Evolutionary conservation across 2,797 vertebrate species (phyloP), one percentile per base, ranked within the genome.

Genomic region (Falco novaeseelandiae): DNA sequence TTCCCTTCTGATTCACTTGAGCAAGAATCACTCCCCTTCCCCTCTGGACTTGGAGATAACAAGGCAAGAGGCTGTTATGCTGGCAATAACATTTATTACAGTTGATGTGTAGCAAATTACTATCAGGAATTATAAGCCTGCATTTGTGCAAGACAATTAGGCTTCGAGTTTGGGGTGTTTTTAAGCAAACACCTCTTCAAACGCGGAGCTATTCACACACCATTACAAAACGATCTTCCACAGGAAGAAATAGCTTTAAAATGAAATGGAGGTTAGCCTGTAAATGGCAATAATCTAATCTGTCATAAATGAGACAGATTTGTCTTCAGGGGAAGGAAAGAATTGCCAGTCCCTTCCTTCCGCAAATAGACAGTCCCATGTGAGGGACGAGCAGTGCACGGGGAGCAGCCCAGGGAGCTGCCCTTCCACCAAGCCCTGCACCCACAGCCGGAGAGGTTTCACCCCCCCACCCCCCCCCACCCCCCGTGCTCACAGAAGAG

Each of bases 201-300:
- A 44, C 1, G 2, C 14, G 0, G 69, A 94, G 81, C 82, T 42
- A 4, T 62, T 65, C 59, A 26, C 8, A 69, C 90, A 66, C 42
- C 65, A 8, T 2, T 34, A 85, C 87, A 63, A 80, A 70, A 66
- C 9, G 3, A 79, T 89, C 80, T 88, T 42, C 55, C 49, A 27
- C 73, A 7, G 1, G 27, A n/a, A 91, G 58, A 89, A 90, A 57
- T 1, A 14, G 86, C 93, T 94, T 58, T 19, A 40, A 82, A 88
- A 66, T 4, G 76, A 96, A 96, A 95, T 92, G 92, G 96, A 96
- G 94, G 94, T 83, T 76, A 42, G 78, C 65, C 46, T 57, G 83
- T 6, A 38, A 89, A 72, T 22, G 26, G 93, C 84, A 67, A n/a
- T 63, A 87, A 93, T 42, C 72, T 40, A 23, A 93, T 80, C 88